These are phyloP conservation scores for Apolygus lucorum DNA, from an alignment of 1,140 invertebrate genomes.

Conservation along the genomic window DNA sequence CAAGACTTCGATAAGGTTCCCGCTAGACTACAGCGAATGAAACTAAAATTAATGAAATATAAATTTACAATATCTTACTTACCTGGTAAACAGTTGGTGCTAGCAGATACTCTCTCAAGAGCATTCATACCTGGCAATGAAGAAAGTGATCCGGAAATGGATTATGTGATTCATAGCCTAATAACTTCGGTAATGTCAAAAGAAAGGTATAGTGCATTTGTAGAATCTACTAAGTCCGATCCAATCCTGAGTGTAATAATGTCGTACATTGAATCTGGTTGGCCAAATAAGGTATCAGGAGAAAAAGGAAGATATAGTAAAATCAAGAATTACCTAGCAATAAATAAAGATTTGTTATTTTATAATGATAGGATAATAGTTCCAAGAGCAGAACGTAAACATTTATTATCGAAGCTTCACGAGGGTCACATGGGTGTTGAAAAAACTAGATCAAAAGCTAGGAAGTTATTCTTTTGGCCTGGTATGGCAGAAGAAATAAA, in stretches of 20 bases:
- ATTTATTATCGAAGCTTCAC: slow-evolving; percentile 40
- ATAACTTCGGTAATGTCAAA: slow-evolving; percentile 28
- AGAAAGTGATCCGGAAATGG: slow-evolving; percentile 31
- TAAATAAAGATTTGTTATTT: slow-evolving; percentile 37
- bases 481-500: slow-evolving; percentile 41
- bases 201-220: slow-evolving; percentile 33
- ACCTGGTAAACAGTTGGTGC: slow-evolving; percentile 41
- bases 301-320: slow-evolving; percentile 7
- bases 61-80: slow-evolving; percentile 36
- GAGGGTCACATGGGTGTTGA: slow-evolving; percentile 42
- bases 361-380: slow-evolving; percentile 38
- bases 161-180: slow-evolving; percentile 32
- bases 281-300: no score
- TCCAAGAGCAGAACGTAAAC: slow-evolving; percentile 35
- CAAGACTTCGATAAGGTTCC: slow-evolving; percentile 38
- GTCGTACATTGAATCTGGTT: neutral
- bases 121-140: slow-evolving; percentile 29
- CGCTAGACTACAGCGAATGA: slow-evolving; percentile 40
- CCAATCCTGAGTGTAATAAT: slow-evolving; percentile 25
- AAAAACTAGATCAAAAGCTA: slow-evolving; percentile 37
- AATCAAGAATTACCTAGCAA: slow-evolving; percentile 36
- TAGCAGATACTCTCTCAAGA: slow-evolving; percentile 41
- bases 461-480: slow-evolving; percentile 41
- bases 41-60: slow-evolving; percentile 36
- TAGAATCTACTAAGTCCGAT: slow-evolving; percentile 34